Evolutionary conservation across 2,888 invertebrate species (phyloP), one percentile per base, ranked within the genome.

Genomic region (Cabera pusaria): DNA sequence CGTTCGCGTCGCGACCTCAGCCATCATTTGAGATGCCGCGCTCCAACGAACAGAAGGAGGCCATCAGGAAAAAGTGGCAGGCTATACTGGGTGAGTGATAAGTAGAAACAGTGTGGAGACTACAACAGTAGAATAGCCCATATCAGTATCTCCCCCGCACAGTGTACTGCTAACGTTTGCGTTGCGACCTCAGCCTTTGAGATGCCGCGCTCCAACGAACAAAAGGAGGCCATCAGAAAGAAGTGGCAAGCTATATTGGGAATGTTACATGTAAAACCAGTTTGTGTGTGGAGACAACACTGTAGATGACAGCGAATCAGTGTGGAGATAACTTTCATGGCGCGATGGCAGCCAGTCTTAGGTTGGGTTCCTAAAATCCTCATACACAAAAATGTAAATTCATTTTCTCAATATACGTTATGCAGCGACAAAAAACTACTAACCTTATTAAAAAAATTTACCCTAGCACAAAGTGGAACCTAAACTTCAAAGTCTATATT

Each of bases 211-310:
- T 91, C 93, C 1, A 87, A 93, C n/a, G 93, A 96, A 43, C 92
- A 94, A 50, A 94, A 96, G 54, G 93, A 94, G 18, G 93, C 94
- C 9, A 94, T 97, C 43, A 92, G 92, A 67, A 91, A 93, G 42
- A 96, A 96, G 72, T 96, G 96, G 94, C 93, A 94, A 53, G 93
- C 94, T 56, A 93, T 97, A 53, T 91, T 98, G 49, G 93, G 93
- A n/a, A n/a, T n/a, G n/a, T n/a, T n/a, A n/a, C n/a, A n/a, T n/a
- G n/a, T n/a, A n/a, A n/a, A n/a, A n/a, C n/a, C n/a, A n/a, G n/a
- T n/a, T n/a, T n/a, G n/a, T n/a, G n/a, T n/a, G n/a, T n/a, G n/a
- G n/a, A n/a, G n/a, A n/a, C n/a, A n/a, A n/a, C n/a, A n/a, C n/a
- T n/a, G n/a, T n/a, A n/a, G n/a, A n/a, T n/a, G n/a, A n/a, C n/a